Conservation (phyloP, 64 coral and sea anemone species). For the Porites australiensis region DNA sequence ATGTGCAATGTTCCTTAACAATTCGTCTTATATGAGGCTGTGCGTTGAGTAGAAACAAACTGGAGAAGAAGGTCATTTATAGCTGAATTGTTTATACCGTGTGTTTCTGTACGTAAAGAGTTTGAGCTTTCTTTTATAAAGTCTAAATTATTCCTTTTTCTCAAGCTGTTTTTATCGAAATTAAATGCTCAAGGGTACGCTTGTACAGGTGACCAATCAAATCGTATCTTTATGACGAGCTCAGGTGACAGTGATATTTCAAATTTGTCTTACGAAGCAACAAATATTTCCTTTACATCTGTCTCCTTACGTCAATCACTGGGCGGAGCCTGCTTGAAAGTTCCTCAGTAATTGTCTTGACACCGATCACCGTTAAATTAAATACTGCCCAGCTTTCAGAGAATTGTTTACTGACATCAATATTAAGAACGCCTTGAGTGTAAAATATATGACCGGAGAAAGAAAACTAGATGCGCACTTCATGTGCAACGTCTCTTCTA, state of each 20-base stretch:
- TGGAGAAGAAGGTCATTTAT: no score
- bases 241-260: slow-evolving; percentile 41
- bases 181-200: slow-evolving; percentile 2
- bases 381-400: background rate
- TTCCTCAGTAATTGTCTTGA: background rate
- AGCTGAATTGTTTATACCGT: no score
- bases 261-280: slow-evolving; percentile 11
- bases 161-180: slow-evolving; percentile 13
- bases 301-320: background rate
- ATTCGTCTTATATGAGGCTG: no score
- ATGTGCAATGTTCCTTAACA: background rate
- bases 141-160: slow-evolving; percentile 31
- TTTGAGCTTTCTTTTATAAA: background rate
- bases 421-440: background rate
- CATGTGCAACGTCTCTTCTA: no score
- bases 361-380: background rate
- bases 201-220: slow-evolving; percentile 11
- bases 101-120: no score
- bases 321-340: background rate
- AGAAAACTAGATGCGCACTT: no score
- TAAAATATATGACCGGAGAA: background rate
- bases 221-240: background rate
- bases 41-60: no score
- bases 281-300: slow-evolving; percentile 13
- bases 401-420: background rate